Base-by-base conservation (phyloP, 2,888 invertebrate species). In the Drosophila longiperda region DNA sequence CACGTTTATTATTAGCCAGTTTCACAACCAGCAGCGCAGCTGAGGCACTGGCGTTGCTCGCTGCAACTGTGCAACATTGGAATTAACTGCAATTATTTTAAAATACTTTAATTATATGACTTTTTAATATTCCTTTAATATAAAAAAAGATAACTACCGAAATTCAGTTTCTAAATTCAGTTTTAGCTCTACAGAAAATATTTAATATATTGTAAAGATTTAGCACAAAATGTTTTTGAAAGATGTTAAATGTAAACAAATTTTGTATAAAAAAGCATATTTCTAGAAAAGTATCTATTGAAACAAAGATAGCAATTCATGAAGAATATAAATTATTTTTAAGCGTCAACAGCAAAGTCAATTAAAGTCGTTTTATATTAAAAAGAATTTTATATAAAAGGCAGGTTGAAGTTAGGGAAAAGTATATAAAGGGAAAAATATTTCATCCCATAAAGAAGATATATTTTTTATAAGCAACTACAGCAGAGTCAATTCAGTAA, bases 1-100 rank as follows among this genome's bases (percentile, higher is more conserved):
- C 12, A 55, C 36, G 23, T 29, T 29, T 29, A 36, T 26, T 11
- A 59, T 62, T 67, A 26, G 45, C 59, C 69, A 54, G 32, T 26
- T 54, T 38, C 57, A 23, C 53, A 33, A 29, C 54, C 53, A 34
- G 54, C 26, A 20, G 29, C 26, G 23, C 68, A 45, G 62, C 57
- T 69, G 63, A 23, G 11, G 23, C 52, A 57, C 45, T 36, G 32
- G 20, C 29, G n/a, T 12, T 0, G 42, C 40, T 45, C 12, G 20
- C 20, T 45, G 15, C 45, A 45, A 12, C 12, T 45, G 45, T 20
- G 20, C 12, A 45, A 7, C 20, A 45, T 2, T 8, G 20, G 4
- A 23, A 45, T 45, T 45, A 45, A 23, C 8, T 15, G 45, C 2
- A 15, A 45, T 45, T 45, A 45, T 7, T 7, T 15, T 15, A 8